phyloP scores from a whole-genome alignment of 1,140 invertebrate species.

The Brachionus koreanus region DNA sequence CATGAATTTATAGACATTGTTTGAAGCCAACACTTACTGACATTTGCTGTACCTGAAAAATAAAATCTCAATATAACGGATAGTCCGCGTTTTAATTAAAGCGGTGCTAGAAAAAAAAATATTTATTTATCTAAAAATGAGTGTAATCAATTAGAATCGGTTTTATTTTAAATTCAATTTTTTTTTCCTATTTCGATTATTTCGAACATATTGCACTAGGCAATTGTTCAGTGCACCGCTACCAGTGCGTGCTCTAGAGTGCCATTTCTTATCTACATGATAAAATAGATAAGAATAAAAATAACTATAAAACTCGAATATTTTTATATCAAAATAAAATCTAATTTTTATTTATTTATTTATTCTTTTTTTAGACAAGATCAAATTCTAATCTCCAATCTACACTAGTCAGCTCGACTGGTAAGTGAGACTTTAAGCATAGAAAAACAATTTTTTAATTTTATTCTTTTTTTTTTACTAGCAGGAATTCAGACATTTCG shows the following conservation, averaged over 20 bases:
- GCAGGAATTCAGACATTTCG: conserved; percentile 29
- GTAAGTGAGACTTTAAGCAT: not conserved
- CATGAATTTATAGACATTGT: not conserved
- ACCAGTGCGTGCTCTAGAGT: not conserved
- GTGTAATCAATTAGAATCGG: not conserved
- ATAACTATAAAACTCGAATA: not conserved
- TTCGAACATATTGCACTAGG: conserved; percentile 19
- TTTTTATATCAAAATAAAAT: not conserved
- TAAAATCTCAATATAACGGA: not conserved
- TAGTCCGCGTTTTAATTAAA: not conserved
- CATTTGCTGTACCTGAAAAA: conserved; percentile 9
- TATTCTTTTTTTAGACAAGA: not conserved
- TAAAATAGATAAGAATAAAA: not conserved
- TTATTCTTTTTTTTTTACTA: not conserved
- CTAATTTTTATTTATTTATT: not conserved
- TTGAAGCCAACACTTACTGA: not conserved
- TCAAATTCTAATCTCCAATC: not conserved
- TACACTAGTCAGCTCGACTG: not conserved
- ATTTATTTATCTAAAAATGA: conserved; percentile 28
- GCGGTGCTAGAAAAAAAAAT: not conserved
- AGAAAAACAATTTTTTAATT: not conserved
- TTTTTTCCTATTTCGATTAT: conserved; percentile 9
- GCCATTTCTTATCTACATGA: not conserved
- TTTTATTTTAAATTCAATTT: conserved; percentile 13
- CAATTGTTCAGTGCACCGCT: not conserved